These are phyloP conservation scores for Daktulosphaira vitifoliae DNA, from an alignment of 1,140 invertebrate genomes.

Conservation along the genomic window DNA sequence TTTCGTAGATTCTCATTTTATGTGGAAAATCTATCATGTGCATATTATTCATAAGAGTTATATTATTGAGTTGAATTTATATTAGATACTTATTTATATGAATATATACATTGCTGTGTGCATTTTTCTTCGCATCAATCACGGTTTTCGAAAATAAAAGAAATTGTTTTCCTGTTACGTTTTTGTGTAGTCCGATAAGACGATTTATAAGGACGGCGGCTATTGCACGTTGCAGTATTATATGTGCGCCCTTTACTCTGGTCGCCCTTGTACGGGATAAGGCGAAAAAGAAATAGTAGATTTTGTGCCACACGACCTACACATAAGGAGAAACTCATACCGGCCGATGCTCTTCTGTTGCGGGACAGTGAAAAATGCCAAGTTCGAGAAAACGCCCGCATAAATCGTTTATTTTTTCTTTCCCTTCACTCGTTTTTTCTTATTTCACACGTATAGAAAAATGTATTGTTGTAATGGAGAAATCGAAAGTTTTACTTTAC, in stretches of 20 bases:
- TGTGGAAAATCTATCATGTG: no score
- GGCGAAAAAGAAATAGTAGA: constrained; percentile 18
- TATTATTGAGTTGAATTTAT: no score
- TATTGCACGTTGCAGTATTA: background rate
- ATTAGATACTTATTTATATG: no score
- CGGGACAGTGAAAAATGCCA: constrained; percentile 25
- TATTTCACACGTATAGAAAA: constrained; percentile 20
- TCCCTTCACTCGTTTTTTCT: constrained; percentile 1
- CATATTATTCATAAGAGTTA: no score
- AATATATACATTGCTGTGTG: no score
- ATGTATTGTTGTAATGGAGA: constrained; percentile 25
- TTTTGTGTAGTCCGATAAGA: constrained; percentile 24
- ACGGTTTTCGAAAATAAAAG: background rate
- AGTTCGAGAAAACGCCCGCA: constrained; percentile 27
- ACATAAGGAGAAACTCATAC: background rate
- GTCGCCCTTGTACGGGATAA: background rate
- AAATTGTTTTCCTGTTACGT: constrained; percentile 26
- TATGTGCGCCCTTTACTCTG: background rate
- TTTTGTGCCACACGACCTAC: constrained; percentile 1
- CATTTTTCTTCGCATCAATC: background rate
- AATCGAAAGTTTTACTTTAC: constrained; percentile 29
- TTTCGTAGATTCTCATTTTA: no score
- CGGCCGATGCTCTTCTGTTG: background rate
- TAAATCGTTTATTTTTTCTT: constrained; percentile 21
- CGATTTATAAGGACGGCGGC: constrained; percentile 12